phyloP scores from a whole-genome alignment of 2,797 vertebrate species.

The Alosa sapidissima region DNA sequence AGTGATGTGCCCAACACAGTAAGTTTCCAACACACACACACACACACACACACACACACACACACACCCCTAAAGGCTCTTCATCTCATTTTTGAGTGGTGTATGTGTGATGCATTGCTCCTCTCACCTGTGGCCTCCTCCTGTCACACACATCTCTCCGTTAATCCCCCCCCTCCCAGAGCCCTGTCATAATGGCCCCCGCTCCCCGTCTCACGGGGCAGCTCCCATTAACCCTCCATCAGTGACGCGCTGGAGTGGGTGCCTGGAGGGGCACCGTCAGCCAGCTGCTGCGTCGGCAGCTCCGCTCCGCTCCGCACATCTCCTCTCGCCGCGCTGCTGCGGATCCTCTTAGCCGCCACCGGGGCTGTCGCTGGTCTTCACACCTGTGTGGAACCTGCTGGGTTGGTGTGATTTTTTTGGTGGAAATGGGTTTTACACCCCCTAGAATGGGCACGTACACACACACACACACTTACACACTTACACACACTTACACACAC shows the following conservation, averaged over 20 bases:
- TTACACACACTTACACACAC: neutral
- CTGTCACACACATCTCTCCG: neutral
- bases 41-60: slow-evolving; percentile 18
- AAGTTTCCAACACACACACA: neutral
- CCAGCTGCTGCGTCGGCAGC: neutral
- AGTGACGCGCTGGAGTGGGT: neutral
- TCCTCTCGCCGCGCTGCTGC: neutral
- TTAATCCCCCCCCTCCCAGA: neutral
- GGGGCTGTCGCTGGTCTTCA: neutral
- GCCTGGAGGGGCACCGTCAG: neutral
- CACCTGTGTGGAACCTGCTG: neutral
- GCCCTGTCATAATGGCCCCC: neutral
- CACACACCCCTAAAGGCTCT: slow-evolving; percentile 28
- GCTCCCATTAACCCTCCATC: neutral
- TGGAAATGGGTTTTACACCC: neutral
- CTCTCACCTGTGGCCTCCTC: neutral
- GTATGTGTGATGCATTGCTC: neutral
- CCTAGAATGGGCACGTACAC: neutral
- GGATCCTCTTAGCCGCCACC: neutral
- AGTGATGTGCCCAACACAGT: neutral
- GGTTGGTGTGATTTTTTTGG: neutral
- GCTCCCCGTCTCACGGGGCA: neutral
- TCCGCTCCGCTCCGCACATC: neutral
- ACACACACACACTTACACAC: neutral
- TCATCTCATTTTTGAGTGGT: neutral